These are phyloP conservation scores for Adelognathus sp. DNA, from an alignment of 2,888 invertebrate species.

Conservation along the genomic window DNA sequence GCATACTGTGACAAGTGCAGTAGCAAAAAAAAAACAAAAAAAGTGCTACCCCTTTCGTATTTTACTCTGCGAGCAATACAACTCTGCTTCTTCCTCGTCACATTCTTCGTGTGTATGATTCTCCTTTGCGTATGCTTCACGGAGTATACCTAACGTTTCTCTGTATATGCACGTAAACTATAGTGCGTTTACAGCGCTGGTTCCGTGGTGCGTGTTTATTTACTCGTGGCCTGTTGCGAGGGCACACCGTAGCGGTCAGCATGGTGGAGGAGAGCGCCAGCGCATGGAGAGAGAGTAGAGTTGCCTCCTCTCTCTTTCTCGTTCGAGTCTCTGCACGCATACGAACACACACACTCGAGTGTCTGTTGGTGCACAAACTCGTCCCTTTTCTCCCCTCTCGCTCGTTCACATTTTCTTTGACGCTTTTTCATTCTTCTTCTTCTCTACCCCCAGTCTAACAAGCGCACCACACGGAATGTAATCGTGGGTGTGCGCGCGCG, in stretches of 20 bases:
- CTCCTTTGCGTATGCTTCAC: too few relatives aligned
- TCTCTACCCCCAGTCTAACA: conserved; percentile 6
- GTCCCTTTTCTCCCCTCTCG: background rate
- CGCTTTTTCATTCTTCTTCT: conserved; percentile 58
- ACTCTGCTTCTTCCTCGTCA: too few relatives aligned
- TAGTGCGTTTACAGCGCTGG: conserved; percentile 14
- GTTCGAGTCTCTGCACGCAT: conserved; percentile 14
- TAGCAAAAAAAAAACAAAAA: too few relatives aligned
- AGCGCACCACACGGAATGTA: conserved; percentile 20
- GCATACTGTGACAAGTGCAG: too few relatives aligned
- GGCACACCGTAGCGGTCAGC: conserved; percentile 47
- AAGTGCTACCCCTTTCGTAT: too few relatives aligned
- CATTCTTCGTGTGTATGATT: too few relatives aligned
- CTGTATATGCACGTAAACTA: background rate
- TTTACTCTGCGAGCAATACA: too few relatives aligned
- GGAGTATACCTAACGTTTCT: too few relatives aligned
- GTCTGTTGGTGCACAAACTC: conserved; percentile 34
- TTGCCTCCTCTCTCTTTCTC: conserved; percentile 31
- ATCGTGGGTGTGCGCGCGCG: conserved; percentile 26
- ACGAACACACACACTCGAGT: conserved; percentile 7
- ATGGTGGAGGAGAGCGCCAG: conserved; percentile 50
- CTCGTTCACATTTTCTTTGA: conserved; percentile 36
- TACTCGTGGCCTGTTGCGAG: conserved; percentile 62
- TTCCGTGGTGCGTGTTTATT: conserved; percentile 59
- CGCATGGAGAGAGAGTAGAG: conserved; percentile 51